These are phyloP conservation scores for Galeopsomyia nigrocyanea DNA, from an alignment of 2,888 invertebrate species.

Conservation along the genomic window DNA sequence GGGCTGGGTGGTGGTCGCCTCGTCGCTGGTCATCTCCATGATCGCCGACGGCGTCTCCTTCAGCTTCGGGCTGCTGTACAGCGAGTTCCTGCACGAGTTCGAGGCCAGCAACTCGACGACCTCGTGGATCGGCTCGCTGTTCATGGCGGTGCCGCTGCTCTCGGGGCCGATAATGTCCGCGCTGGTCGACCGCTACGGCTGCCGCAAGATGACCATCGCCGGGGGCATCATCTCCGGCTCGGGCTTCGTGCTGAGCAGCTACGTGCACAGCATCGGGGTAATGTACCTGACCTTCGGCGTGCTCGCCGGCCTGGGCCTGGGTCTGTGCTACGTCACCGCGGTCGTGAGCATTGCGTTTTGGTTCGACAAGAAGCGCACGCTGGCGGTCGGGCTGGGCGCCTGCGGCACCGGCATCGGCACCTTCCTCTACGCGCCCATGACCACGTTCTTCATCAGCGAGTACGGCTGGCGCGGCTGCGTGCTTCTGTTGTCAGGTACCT, in stretches of 20 bases:
- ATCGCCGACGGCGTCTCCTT: slow-evolving; percentile 95
- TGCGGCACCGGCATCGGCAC: slow-evolving; percentile 93
- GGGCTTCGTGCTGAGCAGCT: slow-evolving; percentile 83
- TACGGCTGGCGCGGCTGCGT: slow-evolving; percentile 91
- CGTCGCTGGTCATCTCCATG: slow-evolving; percentile 88
- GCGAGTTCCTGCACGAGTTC: slow-evolving; percentile 86
- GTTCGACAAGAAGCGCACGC: slow-evolving; percentile 89
- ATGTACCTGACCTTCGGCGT: slow-evolving; percentile 90
- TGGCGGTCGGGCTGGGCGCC: slow-evolving; percentile 89
- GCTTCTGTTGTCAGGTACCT: slow-evolving; percentile 84
- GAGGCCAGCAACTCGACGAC: slow-evolving; percentile 86
- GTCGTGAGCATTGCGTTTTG: slow-evolving; percentile 93
- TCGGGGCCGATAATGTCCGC: slow-evolving; percentile 88
- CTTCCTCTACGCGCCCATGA: slow-evolving; percentile 88
- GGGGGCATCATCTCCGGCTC: slow-evolving; percentile 81
- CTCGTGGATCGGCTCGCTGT: slow-evolving; percentile 90
- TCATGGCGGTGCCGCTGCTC: slow-evolving; percentile 89
- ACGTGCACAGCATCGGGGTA: slow-evolving; percentile 80
- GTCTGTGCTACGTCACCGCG: slow-evolving; percentile 89
- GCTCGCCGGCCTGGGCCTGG: slow-evolving; percentile 86
- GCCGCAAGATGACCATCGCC: slow-evolving; percentile 80
- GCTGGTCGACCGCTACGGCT: slow-evolving; percentile 89
- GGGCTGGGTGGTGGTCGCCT: slow-evolving; percentile 91
- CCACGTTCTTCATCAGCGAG: slow-evolving; percentile 81
- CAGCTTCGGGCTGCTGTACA: slow-evolving; percentile 91